phyloP scores from a whole-genome alignment of 1,140 invertebrate genomes.

The Drosophila dunni region DNA sequence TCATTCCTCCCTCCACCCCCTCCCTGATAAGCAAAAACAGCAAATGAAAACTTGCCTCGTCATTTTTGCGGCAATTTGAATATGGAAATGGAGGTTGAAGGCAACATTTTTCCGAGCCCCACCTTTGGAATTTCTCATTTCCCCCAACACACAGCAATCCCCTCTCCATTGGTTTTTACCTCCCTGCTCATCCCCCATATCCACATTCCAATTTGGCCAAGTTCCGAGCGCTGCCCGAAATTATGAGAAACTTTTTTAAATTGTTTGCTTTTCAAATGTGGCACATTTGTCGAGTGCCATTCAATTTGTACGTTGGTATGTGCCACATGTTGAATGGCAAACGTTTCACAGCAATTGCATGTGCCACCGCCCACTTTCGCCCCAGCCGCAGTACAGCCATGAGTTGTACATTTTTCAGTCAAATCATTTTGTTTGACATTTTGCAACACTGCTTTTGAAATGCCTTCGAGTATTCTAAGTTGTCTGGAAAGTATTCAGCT shows the following conservation, averaged over 20 bases:
- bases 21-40: not conserved
- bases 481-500: not conserved
- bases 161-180: too few species aligned
- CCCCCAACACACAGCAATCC: not conserved
- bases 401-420: conserved; percentile 17
- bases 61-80: conserved; percentile 64
- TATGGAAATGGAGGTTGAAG: conserved; percentile 58
- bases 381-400: not conserved
- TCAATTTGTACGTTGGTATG: conserved; percentile 8
- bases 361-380: not conserved
- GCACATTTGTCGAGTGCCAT: conserved; percentile 33
- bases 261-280: conserved; percentile 53
- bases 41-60: conserved; percentile 46
- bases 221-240: conserved; percentile 26
- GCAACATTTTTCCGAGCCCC: not conserved
- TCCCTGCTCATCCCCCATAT: not conserved
- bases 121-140: conserved; percentile 4
- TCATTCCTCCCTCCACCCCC: not conserved
- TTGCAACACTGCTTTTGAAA: not conserved
- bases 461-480: not conserved
- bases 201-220: not conserved
- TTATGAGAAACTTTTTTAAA: conserved; percentile 58
- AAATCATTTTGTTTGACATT: conserved; percentile 8
- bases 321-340: conserved; percentile 29
- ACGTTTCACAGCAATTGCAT: conserved; percentile 6